phyloP scores from a whole-genome alignment of 2,797 vertebrate genomes.

The Dallia pectoralis region DNA sequence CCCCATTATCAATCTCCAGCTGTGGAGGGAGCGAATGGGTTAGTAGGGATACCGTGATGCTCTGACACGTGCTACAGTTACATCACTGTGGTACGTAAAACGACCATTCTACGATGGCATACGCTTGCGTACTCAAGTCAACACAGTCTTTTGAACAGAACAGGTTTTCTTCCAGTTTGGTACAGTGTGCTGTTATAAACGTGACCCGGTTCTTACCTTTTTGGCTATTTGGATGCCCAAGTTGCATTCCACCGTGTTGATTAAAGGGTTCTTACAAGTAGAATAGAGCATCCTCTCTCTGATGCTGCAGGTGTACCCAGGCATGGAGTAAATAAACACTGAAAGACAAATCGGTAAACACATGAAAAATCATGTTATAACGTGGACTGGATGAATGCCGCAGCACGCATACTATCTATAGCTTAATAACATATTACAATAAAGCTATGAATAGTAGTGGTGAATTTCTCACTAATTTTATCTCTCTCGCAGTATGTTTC shows the following conservation, averaged over 20 bases:
- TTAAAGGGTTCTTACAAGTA: constrained; percentile 83
- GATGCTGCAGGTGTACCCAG: constrained; percentile 86
- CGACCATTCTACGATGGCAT: too few relatives aligned
- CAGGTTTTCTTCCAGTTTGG: not conserved
- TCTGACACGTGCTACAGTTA: not conserved
- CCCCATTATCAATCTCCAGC: constrained; percentile 87
- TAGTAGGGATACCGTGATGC: not conserved
- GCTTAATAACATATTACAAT: not conserved
- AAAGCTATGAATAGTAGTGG: constrained; percentile 62
- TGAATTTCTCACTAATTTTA: not conserved
- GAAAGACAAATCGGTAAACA: constrained; percentile 37
- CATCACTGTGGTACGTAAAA: too few relatives aligned
- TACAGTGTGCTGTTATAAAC: not conserved
- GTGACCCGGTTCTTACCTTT: constrained; percentile 72
- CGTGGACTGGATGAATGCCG: constrained; percentile 88
- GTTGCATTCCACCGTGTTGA: constrained; percentile 80
- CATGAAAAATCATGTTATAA: not conserved
- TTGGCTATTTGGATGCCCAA: constrained; percentile 79
- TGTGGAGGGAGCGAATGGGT: constrained; percentile 37
- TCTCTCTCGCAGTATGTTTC: too few relatives aligned
- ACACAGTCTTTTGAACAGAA: too few relatives aligned
- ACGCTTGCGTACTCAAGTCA: too few relatives aligned
- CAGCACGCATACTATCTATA: constrained; percentile 28
- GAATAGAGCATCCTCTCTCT: constrained; percentile 88
- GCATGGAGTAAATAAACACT: constrained; percentile 93